Percentiles rank a stretch among this genome's conserved stretches.
phyloP scores from a whole-genome alignment of 2,797 vertebrate species.

The Coilia nasus region DNA sequence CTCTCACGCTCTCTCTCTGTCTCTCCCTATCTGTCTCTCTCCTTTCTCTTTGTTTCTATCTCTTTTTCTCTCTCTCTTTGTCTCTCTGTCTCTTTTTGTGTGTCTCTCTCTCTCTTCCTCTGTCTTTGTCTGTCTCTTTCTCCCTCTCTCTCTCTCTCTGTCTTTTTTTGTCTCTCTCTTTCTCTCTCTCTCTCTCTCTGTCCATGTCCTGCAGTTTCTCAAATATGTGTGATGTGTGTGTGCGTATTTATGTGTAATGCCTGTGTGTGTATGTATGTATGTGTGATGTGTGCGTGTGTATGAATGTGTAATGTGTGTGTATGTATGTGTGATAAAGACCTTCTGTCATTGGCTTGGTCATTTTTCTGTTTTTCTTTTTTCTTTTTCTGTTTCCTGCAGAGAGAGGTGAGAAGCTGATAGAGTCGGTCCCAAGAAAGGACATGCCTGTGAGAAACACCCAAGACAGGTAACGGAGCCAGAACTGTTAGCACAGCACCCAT shows the following conservation, averaged over 20 bases:
- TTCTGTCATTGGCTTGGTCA: no score
- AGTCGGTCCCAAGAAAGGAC: conserved; percentile 16
- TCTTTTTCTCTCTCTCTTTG: neutral
- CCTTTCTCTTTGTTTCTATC: neutral
- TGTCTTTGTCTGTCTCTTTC: neutral
- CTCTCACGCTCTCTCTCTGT: neutral
- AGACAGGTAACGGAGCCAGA: conserved; percentile 16
- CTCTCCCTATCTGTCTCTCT: neutral
- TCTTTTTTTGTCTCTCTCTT: no score
- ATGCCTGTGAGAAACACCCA: conserved; percentile 37
- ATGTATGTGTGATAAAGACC: no score
- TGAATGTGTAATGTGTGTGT: neutral
- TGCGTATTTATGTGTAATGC: no score
- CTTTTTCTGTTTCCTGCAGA: conserved; percentile 39
- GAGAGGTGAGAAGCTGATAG: conserved; percentile 23
- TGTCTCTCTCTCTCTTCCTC: no score
- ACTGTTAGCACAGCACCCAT: no score
- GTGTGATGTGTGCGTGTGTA: neutral
- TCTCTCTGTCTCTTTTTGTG: no score
- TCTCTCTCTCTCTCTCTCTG: no score
- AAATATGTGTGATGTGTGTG: no score
- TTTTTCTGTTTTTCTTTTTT: neutral
- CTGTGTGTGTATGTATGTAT: no score
- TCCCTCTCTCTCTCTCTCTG: no score
- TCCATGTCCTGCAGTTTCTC: no score